Evolutionary conservation across 2,797 vertebrate species (phyloP).

Genomic region (Neosilurus hyrtlii): DNA sequence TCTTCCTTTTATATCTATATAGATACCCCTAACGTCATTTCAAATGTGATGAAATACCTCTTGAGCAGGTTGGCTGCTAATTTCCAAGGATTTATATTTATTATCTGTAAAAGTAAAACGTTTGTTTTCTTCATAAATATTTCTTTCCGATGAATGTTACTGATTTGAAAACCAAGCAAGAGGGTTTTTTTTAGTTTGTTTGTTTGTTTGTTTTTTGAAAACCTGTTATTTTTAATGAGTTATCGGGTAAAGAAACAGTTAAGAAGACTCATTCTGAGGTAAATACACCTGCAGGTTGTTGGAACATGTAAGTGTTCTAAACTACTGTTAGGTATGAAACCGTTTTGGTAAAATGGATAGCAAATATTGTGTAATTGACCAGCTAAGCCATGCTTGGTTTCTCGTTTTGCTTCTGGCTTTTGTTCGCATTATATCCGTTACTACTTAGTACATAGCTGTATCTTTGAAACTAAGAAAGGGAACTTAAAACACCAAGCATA

Average conservation of each 20-base stretch:
- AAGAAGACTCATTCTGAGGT: neutral
- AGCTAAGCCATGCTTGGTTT: constrained; percentile 14
- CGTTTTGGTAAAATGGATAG: constrained; percentile 27
- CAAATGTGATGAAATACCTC: constrained; percentile 74
- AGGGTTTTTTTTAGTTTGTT: neutral
- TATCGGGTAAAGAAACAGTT: neutral
- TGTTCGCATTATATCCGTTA: neutral
- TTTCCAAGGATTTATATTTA: constrained; percentile 51
- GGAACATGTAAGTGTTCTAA: constrained; percentile 45
- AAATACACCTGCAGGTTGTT: constrained; percentile 33
- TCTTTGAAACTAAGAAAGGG: neutral
- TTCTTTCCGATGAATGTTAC: constrained; percentile 13
- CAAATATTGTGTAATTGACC: constrained; percentile 28
- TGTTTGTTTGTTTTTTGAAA: too few species aligned
- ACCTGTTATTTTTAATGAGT: neutral
- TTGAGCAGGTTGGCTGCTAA: constrained; percentile 76
- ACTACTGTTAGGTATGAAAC: constrained; percentile 51
- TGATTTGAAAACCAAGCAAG: neutral
- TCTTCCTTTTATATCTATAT: constrained; percentile 20
- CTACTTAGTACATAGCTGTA: neutral
- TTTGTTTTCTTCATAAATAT: too few species aligned
- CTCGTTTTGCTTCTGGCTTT: neutral
- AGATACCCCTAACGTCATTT: constrained; percentile 31
- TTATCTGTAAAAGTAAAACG: constrained; percentile 19
- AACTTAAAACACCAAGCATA: constrained; percentile 10